A percentile compares a stretch with the other conserved stretches of the same genome.
Conservation (phyloP, 2,797 vertebrate species). For the Tokudaia tokunoshimensis region DNA sequence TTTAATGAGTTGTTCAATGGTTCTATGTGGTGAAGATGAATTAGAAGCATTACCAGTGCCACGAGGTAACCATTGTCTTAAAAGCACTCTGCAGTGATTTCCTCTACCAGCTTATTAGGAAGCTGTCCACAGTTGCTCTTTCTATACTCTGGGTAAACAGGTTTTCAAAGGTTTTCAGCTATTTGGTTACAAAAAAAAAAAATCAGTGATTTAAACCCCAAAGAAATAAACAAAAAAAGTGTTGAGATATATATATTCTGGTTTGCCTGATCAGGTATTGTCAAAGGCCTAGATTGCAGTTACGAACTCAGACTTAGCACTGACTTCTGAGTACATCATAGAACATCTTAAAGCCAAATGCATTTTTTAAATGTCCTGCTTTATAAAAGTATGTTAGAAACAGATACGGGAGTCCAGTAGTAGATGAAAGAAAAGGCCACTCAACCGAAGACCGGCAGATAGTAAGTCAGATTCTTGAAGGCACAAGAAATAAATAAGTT, state of each 20-base stretch:
- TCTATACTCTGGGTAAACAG: background rate
- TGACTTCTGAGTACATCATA: background rate
- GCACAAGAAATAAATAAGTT: background rate
- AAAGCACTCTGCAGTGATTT: slow-evolving; percentile 21
- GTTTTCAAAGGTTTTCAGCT: background rate
- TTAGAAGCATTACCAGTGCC: background rate
- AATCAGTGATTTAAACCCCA: slow-evolving; percentile 14
- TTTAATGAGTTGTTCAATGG: background rate
- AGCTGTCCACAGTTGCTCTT: background rate
- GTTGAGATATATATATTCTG: background rate
- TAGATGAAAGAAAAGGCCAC: background rate
- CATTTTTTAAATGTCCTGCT: background rate
- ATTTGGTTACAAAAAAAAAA: slow-evolving; percentile 21
- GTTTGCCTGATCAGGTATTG: background rate
- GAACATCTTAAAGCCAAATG: slow-evolving; percentile 19
- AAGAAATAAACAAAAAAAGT: background rate
- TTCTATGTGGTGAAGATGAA: background rate
- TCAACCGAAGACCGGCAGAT: background rate
- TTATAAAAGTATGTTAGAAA: background rate
- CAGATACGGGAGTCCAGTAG: background rate
- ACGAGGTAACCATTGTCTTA: background rate
- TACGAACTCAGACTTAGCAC: slow-evolving; percentile 7
- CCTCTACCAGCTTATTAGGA: slow-evolving; percentile 4
- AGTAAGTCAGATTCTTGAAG: slow-evolving; percentile 36
- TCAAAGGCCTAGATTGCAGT: background rate